These are phyloP conservation scores for Prorops nasuta DNA, from an alignment of 1,140 invertebrate genomes.

Conservation along the genomic window DNA sequence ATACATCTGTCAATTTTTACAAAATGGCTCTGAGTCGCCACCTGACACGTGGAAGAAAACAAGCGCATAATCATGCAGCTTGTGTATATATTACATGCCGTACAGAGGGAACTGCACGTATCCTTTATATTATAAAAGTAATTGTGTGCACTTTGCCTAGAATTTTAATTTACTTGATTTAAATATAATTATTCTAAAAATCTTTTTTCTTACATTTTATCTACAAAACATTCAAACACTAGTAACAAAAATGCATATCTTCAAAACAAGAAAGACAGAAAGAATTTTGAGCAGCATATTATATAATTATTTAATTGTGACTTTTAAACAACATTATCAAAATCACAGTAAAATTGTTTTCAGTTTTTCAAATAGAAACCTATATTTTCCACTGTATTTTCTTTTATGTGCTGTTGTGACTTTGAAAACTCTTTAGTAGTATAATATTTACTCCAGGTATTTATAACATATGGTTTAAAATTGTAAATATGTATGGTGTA, in stretches of 20 bases:
- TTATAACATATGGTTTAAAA: too few relatives aligned
- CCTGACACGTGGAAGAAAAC: slow-evolving; percentile 87
- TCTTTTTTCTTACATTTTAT: background rate
- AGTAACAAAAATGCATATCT: too few relatives aligned
- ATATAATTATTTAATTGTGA: background rate
- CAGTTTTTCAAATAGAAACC: background rate
- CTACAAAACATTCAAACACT: too few relatives aligned
- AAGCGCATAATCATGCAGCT: slow-evolving; percentile 91
- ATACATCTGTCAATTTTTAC: slow-evolving; percentile 94
- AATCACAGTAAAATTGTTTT: too few relatives aligned
- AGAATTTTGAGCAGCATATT: too few relatives aligned
- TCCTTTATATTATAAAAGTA: slow-evolving; percentile 60
- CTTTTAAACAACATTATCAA: too few relatives aligned
- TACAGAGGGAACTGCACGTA: slow-evolving; percentile 90
- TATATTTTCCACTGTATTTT: background rate
- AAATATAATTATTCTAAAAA: background rate
- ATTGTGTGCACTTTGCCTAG: background rate
- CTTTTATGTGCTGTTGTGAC: background rate
- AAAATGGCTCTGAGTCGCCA: slow-evolving; percentile 90
- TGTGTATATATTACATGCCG: slow-evolving; percentile 98
- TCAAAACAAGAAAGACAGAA: too few relatives aligned
- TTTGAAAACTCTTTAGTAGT: too few relatives aligned
- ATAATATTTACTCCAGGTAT: too few relatives aligned
- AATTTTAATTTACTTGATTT: background rate
- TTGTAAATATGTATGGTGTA: too few relatives aligned